Percentiles rank a stretch among this genome's conserved stretches.
These are phyloP conservation scores for Rhinoraja longicauda DNA, from an alignment of 2,797 vertebrate species.

Conservation along the genomic window DNA sequence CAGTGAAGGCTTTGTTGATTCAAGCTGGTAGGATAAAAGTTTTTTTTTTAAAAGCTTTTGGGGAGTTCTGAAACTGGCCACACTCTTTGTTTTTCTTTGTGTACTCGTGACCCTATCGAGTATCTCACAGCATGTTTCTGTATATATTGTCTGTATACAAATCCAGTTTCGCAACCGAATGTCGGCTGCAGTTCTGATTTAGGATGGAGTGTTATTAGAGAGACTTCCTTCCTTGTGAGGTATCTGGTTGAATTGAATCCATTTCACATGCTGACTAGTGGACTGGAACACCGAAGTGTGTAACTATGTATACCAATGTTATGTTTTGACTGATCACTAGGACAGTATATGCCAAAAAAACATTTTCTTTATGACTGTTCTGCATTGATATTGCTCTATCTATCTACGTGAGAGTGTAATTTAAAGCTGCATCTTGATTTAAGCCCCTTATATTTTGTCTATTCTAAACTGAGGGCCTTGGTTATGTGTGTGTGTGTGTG, in stretches of 20 bases:
- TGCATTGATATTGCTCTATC: slow-evolving; percentile 23
- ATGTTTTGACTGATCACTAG: slow-evolving; percentile 20
- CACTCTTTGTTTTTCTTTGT: slow-evolving; percentile 44
- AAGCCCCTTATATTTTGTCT: slow-evolving; percentile 53
- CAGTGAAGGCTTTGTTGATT: slow-evolving; percentile 75
- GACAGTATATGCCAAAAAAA: slow-evolving; percentile 34
- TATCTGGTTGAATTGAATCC: slow-evolving; percentile 10
- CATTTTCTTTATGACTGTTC: slow-evolving; percentile 5
- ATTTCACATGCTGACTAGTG: background rate
- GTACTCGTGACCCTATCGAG: slow-evolving; percentile 59
- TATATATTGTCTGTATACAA: slow-evolving; percentile 66
- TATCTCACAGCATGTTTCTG: slow-evolving; percentile 66
- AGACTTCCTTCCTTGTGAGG: slow-evolving; percentile 4
- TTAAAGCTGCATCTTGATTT: slow-evolving; percentile 43
- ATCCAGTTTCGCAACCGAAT: slow-evolving; percentile 51
- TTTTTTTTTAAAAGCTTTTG: slow-evolving; percentile 48
- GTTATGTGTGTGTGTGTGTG: slow-evolving; percentile 40
- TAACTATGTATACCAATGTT: slow-evolving; percentile 1
- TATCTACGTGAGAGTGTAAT: slow-evolving; percentile 29
- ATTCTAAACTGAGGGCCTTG: slow-evolving; percentile 60
- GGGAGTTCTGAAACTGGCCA: slow-evolving; percentile 54
- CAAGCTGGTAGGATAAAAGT: background rate
- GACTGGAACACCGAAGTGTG: background rate
- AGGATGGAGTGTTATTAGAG: slow-evolving; percentile 43
- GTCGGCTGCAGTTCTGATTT: slow-evolving; percentile 54